Base-by-base conservation (phyloP, 2,888 invertebrate genomes). In the Lasioglossum pauxillum region DNA sequence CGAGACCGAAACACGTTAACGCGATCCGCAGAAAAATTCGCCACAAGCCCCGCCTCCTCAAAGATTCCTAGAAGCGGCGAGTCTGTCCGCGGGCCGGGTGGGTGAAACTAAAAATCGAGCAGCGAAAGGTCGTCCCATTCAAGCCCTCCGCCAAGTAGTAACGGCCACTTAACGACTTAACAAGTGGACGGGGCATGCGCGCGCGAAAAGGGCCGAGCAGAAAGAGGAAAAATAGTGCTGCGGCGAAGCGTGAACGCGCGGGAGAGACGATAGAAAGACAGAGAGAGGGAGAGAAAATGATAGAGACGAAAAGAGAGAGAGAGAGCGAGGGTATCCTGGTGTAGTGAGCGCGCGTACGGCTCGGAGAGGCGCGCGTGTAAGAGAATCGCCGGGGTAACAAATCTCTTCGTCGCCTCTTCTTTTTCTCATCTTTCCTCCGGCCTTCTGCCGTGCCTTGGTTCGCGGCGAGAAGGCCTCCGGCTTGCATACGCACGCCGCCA, bases 401-500 rank as follows among this genome's bases (percentile, higher is more conserved):
- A 90, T 90, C 90, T 90, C 87, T 90, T 86, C 90, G 86, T 87
- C 90, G 88, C 90, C 89, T 89, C 83, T 84, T 60, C 75, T 72
- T 80, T 85, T 83, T 82, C 82, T 79, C 79, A 74, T 80, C 82
- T 76, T 74, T 71, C 38, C 72, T 60, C 64, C 74, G n/a, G 35
- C 41, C 49, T 27, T 75, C 82, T 46, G 69, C 69, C 69, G 38
- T 38, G 23, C 69, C 69, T 38, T 23, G 35, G 46, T 77, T 74
- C 73, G 71, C 72, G 41, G 75, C 80, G 84, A 73, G 73, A 23
- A 74, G 84, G 84, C 83, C 84, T 74, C 77, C 76, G 82, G 82
- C 84, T 90, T 87, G 89, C 88, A 90, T 89, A 90, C 90, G 89
- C 91, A 91, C 87, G 89, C 87, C 86, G 85, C 92, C 92, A 92